Evolutionary conservation across 2,888 invertebrate genomes (phyloP).

Genomic region (Scaptomyza cyrtandrae): DNA sequence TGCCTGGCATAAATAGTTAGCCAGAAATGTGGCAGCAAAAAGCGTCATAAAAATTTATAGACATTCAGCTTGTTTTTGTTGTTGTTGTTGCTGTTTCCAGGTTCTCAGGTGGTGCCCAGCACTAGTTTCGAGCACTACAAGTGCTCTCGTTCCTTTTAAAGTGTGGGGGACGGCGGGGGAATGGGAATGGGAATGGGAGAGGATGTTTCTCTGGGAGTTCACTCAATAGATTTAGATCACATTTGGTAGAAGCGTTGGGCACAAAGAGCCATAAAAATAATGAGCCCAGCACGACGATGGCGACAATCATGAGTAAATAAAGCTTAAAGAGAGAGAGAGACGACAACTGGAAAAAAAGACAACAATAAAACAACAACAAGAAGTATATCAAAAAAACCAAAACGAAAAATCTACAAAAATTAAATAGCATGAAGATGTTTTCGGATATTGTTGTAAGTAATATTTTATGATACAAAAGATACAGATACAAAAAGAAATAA

Average conservation of each 20-base stretch:
- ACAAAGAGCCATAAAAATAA: slow-evolving; percentile 73
- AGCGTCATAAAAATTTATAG: slow-evolving; percentile 71
- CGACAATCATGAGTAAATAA: slow-evolving; percentile 67
- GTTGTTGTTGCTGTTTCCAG: slow-evolving; percentile 34
- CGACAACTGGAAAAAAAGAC: background rate
- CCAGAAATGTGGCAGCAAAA: slow-evolving; percentile 65
- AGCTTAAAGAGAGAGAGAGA: slow-evolving; percentile 14
- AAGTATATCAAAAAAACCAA: no score
- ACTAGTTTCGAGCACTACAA: slow-evolving; percentile 13
- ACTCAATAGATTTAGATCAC: slow-evolving; percentile 77
- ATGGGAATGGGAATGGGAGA: background rate
- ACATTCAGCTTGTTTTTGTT: slow-evolving; percentile 45
- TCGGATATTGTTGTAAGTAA: slow-evolving; percentile 6
- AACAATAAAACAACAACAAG: background rate
- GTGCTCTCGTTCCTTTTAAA: background rate
- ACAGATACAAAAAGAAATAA: background rate
- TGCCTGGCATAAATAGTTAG: slow-evolving; percentile 60
- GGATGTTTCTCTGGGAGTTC: slow-evolving; percentile 52
- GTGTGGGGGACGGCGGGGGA: background rate
- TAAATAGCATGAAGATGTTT: slow-evolving; percentile 20
- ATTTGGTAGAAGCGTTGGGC: slow-evolving; percentile 54
- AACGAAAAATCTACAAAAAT: slow-evolving; percentile 1
- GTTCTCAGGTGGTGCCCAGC: slow-evolving; percentile 66
- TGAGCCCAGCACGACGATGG: slow-evolving; percentile 74
- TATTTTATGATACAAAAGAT: slow-evolving; percentile 13